Base-by-base conservation (phyloP, 2,888 invertebrate genomes). In the Mimas tiliae region DNA sequence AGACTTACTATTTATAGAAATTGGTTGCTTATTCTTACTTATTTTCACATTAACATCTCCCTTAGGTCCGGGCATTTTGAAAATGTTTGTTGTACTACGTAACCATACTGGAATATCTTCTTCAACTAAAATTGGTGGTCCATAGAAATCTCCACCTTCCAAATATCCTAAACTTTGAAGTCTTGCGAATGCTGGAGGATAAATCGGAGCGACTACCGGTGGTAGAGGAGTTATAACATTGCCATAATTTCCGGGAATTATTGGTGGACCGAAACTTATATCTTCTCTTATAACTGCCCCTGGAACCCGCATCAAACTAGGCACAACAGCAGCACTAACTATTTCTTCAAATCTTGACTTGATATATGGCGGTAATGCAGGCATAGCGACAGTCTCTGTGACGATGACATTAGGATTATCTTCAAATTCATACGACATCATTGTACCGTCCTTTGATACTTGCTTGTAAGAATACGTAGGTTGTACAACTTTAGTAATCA, bases 401-500 rank as follows among this genome's bases (percentile, higher is more conserved):
- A 82, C 77, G 8, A 75, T 52, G 4, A 79, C 74, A 45, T 79
- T 75, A 12, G 71, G 72, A 21, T 70, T 75, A 45, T 76, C 72
- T 48, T 76, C 71, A 2, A 76, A 73, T n/a, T 73, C 70, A 63
- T 74, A 85, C 0, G 69, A 73, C 62, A 74, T 79, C 21, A 76
- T 65, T 21, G 74, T 75, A 12, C 74, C 76, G 45, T 76, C 75
- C 6, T 69, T 67, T 6, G 72, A 69, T n/a, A 76, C 67, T 71
- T 84, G 79, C 66, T 76, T 74, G 65, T 84, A 83, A 2, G 74
- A 81, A 70, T 83, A 84, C 64, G 68, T 76, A 0, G 70, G 69
- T 62, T 76, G 69, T 21, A 73, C 55, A 0, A 69, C 9, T 66
- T 64, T 68, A 19, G 71, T 63, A 55, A 72, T 65, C 7, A 72